Conservation (phyloP, 1,140 invertebrate species). For the Trachelipus rathkii region DNA sequence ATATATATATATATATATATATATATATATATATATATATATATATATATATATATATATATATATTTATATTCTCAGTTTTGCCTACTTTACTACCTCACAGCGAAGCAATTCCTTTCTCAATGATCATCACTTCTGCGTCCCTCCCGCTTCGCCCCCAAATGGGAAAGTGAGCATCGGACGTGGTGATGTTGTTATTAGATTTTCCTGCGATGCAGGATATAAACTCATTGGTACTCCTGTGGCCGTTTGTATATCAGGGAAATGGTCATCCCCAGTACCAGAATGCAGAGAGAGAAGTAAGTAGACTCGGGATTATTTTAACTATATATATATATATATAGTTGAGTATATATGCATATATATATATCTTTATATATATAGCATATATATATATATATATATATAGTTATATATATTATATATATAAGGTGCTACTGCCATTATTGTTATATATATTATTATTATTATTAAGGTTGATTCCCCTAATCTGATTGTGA, state of each 20-base stretch:
- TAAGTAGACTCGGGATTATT: neutral
- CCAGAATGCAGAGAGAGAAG: conserved; percentile 17
- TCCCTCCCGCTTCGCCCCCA: conserved; percentile 28
- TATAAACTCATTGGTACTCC: conserved; percentile 32
- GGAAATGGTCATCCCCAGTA: conserved; percentile 34
- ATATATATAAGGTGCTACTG: no score
- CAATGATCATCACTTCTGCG: conserved; percentile 23
- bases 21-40: no score
- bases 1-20: no score
- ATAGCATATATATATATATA: no score
- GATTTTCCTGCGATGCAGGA: conserved; percentile 32
- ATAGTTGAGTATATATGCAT: no score
- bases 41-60: no score
- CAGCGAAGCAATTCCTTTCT: neutral
- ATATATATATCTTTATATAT: no score
- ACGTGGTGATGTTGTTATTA: conserved; percentile 29
- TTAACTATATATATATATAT: no score
- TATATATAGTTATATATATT: no score
- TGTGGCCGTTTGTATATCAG: conserved; percentile 35
- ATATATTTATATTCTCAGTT: neutral
- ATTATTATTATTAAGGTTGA: no score
- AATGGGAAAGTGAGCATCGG: conserved; percentile 32
- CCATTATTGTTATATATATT: no score
- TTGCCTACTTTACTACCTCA: neutral
- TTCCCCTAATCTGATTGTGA: no score